These are phyloP conservation scores for Hirundo rustica DNA, from an alignment of 2,797 vertebrate genomes.

Conservation along the genomic window DNA sequence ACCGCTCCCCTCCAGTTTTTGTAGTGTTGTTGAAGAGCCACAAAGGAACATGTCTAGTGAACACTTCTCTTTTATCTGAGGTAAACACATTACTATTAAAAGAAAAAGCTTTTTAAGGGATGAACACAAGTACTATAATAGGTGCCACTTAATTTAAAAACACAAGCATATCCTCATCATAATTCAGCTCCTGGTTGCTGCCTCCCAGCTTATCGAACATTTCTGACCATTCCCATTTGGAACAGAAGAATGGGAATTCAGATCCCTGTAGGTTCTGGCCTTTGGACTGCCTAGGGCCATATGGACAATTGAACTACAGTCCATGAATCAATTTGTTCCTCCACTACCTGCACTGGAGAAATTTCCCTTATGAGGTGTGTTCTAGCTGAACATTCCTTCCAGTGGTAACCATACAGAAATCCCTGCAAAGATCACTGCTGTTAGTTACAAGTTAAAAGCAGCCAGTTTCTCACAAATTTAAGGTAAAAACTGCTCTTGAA, in stretches of 20 bases:
- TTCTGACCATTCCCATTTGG: neutral
- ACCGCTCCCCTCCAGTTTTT: accelerated
- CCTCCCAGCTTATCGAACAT: neutral
- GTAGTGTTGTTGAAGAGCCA: neutral
- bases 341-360: neutral
- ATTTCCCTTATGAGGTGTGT: neutral
- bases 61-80: neutral
- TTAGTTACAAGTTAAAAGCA: neutral
- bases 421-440: neutral
- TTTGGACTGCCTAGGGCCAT: neutral
- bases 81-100: neutral
- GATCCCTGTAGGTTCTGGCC: neutral
- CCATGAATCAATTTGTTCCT: neutral
- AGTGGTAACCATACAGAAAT: neutral
- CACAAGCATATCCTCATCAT: neutral
- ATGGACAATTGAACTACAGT: neutral
- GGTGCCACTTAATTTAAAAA: neutral
- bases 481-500: neutral
- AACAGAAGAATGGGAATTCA: neutral
- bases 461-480: neutral
- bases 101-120: neutral
- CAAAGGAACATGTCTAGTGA: neutral
- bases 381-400: neutral
- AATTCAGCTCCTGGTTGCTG: neutral
- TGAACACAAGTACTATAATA: neutral